Base-by-base conservation (phyloP, 2,797 vertebrate species). In the Acipenser ruthenus region DNA sequence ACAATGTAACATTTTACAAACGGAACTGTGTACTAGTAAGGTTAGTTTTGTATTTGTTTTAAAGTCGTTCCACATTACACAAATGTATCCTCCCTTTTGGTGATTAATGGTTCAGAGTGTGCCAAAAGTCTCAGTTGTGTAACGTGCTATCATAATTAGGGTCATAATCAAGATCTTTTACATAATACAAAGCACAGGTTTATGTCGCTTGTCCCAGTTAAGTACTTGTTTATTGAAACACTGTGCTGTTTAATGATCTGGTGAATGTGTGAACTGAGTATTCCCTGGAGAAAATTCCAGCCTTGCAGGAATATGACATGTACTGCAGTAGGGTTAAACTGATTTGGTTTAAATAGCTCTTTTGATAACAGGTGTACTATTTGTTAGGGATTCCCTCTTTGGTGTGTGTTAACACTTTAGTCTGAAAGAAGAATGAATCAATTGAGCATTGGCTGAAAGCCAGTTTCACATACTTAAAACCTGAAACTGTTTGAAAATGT, bases 401-500 rank as follows among this genome's bases (percentile, higher is more conserved):
- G 9, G n/a, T 56, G 64, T 66, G 13, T 50, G 58, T 67, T 67
- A 70, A 79, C 83, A 83, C 77, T 76, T 79, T 70, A 7, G 23
- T 76, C 88, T 85, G 74, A 78, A 70, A 80, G 72, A 69, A 83
- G 71, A 82, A 74, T 79, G 79, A 84, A 80, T 84, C 76, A 77
- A 68, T 86, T 82, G 71, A 0, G 62, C 67, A 61, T 64, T 89
- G 85, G 83, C 83, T 0, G 0, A 64, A 72, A 80, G 83, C 84
- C 84, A 85, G 0, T 81, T 82, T 80, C 69, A 75, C 71, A 71
- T 82, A 72, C 72, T 74, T 65, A 77, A 79, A 77, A 80, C 74
- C 64, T 75, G 69, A 60, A 70, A 65, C 56, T 72, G 72, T 78
- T 81, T 79, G 76, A 85, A 84, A 87, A 77, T 71, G 49, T 78